phyloP scores from a whole-genome alignment of 1,140 invertebrate species.

The Atopsyche davidsoni region DNA sequence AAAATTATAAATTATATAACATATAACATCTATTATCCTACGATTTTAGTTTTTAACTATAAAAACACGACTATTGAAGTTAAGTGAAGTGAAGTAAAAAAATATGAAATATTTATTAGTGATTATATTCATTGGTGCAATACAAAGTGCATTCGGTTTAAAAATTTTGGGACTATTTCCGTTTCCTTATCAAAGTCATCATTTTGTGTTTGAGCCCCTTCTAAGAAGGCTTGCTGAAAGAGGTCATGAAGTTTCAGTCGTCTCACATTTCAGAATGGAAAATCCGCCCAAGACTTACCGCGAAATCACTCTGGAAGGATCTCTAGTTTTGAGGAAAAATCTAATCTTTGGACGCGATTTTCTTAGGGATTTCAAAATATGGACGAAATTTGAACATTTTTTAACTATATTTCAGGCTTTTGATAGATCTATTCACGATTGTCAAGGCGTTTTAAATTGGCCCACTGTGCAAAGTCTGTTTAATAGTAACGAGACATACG shows the following conservation, averaged over 20 bases:
- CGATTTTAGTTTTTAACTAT: too few species aligned
- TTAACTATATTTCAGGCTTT: background rate
- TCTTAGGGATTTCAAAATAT: background rate
- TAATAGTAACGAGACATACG: constrained; percentile 45
- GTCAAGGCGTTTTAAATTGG: constrained; percentile 47
- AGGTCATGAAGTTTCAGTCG: constrained; percentile 63
- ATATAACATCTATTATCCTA: too few species aligned
- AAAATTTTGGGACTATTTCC: constrained; percentile 61
- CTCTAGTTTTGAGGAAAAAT: too few species aligned
- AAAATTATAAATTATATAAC: too few species aligned
- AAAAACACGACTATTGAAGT: too few species aligned
- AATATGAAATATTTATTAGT: background rate
- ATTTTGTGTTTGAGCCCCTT: constrained; percentile 58
- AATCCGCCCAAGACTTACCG: constrained; percentile 49
- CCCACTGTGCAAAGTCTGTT: constrained; percentile 47
- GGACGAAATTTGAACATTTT: background rate
- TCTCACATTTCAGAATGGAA: constrained; percentile 55
- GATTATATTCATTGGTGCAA: background rate
- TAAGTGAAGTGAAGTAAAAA: too few species aligned
- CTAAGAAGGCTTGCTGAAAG: constrained; percentile 55
- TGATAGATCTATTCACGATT: constrained; percentile 34
- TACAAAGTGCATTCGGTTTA: constrained; percentile 31
- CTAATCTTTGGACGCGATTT: too few species aligned
- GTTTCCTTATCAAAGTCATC: constrained; percentile 61
- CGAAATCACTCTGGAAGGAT: constrained; percentile 46